These are phyloP conservation scores for Montipora foliosa DNA, from an alignment of 64 coral and sea anemone species.

Conservation along the genomic window DNA sequence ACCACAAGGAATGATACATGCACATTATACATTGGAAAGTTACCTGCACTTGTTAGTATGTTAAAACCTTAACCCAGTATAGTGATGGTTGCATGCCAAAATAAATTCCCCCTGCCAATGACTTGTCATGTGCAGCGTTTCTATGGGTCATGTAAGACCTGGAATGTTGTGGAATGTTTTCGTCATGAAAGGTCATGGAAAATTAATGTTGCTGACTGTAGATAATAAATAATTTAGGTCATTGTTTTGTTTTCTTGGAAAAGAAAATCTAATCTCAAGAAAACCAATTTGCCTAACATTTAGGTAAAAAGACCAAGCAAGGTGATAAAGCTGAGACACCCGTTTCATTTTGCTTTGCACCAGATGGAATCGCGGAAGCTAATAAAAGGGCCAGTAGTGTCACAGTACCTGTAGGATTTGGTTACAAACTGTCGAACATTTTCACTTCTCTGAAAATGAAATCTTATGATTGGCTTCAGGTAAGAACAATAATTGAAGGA, in stretches of 20 bases:
- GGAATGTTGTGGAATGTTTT: not conserved
- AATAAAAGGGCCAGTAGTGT: conserved; percentile 41
- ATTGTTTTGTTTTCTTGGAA: not conserved
- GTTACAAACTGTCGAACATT: conserved; percentile 31
- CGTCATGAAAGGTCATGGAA: no score
- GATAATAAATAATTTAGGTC: conserved; percentile 12
- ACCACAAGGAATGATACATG: no score
- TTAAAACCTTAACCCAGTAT: no score
- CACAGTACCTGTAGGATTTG: conserved; percentile 47
- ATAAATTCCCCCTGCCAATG: no score
- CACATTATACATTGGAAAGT: not conserved
- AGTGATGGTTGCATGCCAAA: no score
- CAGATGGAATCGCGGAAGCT: not conserved
- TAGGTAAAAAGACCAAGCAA: conserved; percentile 20
- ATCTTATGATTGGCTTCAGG: conserved; percentile 57
- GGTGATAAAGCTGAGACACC: not conserved
- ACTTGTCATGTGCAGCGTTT: no score
- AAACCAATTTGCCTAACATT: conserved; percentile 9
- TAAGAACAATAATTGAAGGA: not conserved
- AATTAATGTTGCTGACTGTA: no score
- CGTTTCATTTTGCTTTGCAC: conserved; percentile 5
- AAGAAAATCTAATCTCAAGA: not conserved
- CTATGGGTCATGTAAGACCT: no score
- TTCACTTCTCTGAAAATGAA: conserved; percentile 56
- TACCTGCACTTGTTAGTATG: not conserved